Percentiles rank a stretch among this genome's conserved stretches.
Conservation (phyloP, 2,113 vertebrate genomes). For the Nesospiza acunhae region DNA sequence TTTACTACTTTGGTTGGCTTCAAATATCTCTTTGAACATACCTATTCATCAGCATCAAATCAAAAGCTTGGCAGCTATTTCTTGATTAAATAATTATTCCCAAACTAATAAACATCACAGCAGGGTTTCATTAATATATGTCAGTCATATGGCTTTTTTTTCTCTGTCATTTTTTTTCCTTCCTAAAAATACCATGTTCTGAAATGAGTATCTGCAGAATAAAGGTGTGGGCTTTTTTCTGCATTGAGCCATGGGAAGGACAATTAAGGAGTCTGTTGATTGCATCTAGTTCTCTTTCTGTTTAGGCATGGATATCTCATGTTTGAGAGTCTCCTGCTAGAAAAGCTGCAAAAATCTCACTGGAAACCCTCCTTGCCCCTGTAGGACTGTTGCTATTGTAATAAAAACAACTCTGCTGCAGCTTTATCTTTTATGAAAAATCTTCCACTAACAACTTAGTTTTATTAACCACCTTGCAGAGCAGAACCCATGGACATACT, state of each 20-base stretch:
- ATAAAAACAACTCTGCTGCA: neutral
- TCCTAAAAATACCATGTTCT: conserved; percentile 11
- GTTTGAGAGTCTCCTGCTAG: neutral
- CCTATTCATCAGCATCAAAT: conserved; percentile 23
- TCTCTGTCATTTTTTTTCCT: neutral
- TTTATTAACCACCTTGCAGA: neutral
- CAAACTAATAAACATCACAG: conserved; percentile 61
- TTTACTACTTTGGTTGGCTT: neutral
- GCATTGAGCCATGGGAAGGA: neutral
- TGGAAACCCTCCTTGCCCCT: neutral
- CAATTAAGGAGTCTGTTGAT: conserved; percentile 2
- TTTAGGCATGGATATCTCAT: neutral
- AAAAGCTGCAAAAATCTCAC: neutral
- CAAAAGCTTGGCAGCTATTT: conserved; percentile 49
- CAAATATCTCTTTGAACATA: neutral
- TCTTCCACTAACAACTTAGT: neutral
- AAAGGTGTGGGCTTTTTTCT: conserved; percentile 14
- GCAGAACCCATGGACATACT: neutral
- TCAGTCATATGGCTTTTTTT: neutral
- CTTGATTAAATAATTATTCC: conserved; percentile 61
- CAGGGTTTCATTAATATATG: conserved; percentile 48
- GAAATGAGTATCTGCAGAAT: conserved; percentile 23
- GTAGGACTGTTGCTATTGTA: neutral
- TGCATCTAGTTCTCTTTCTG: neutral
- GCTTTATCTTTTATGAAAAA: neutral